A percentile compares a stretch with the other conserved stretches of the same genome.
These are phyloP conservation scores for Ficedula albicollis DNA, from an alignment of 2,797 vertebrate genomes.

Conservation along the genomic window DNA sequence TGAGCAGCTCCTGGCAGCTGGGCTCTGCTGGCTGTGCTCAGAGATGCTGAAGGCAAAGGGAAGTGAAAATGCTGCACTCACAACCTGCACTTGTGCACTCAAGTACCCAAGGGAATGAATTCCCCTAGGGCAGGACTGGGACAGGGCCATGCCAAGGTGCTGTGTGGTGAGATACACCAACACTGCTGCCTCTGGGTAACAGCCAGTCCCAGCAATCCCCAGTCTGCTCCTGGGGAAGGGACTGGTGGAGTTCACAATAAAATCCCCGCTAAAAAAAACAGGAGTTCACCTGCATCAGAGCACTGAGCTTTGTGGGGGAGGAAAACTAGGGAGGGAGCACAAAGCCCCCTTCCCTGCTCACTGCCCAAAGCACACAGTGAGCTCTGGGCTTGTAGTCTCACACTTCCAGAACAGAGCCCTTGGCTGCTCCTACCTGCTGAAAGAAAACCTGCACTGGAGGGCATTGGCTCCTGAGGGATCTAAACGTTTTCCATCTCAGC, in stretches of 20 bases:
- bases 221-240: not conserved
- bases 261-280: not conserved
- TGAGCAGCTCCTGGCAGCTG: not conserved
- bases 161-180: not conserved
- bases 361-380: not conserved
- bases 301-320: not conserved
- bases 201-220: not conserved
- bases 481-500: not conserved
- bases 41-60: not conserved
- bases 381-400: not conserved
- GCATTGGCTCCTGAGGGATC: not conserved
- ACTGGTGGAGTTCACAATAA: not conserved
- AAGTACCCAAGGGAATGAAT: not conserved
- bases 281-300: not conserved
- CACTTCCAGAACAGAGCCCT: not conserved
- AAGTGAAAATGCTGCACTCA: not conserved
- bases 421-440: not conserved
- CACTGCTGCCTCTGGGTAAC: not conserved
- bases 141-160: not conserved
- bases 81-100: not conserved
- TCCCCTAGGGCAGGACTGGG: not conserved
- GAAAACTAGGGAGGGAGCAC: not conserved
- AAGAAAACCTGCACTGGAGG: not conserved
- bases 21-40: accelerated
- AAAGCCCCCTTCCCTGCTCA: not conserved